Base-by-base conservation (phyloP, 2,888 invertebrate species). In the Cabera pusaria region DNA sequence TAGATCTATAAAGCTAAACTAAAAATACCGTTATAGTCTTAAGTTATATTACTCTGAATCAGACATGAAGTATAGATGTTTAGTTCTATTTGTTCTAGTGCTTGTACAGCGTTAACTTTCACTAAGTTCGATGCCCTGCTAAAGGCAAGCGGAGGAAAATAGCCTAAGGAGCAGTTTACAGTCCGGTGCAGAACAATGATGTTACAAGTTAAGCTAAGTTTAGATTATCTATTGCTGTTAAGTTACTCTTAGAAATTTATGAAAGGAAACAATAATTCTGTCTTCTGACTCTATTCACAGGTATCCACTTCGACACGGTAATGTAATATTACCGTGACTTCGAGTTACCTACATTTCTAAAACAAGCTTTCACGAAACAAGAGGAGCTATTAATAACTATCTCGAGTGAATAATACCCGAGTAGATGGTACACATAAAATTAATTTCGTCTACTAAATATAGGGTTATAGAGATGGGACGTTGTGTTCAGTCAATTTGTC, bases 111-210 rank as follows among this genome's bases (percentile, higher is more conserved):
- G 54, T 42, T 52, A 71, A 70, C 74, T 75, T 74, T 76, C 72
- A 65, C 69, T 64, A 56, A 51, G 73, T 71, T 67, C 68, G 61
- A 60, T 66, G 69, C 56, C 64, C 51, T 32, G 41, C 43, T 26
- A 48, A 61, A 55, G 48, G 39, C 49, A 49, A 56, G 41, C 50
- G 49, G 52, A 56, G 57, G 62, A 57, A 58, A 58, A 56, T 64
- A 56, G 59, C 61, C 54, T 41, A 49, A 56, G 57, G 62, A 52
- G 49, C 51, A 51, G 56, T 63, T 63, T 61, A 50, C 44, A 54
- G 53, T 56, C 44, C 37, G 51, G 52, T 61, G n/a, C n/a, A n/a
- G n/a, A n/a, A n/a, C n/a, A n/a, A n/a, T n/a, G n/a, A n/a, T n/a
- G n/a, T n/a, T n/a, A n/a, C n/a, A n/a, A n/a, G n/a, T n/a, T n/a